Evolutionary conservation across 2,888 invertebrate genomes (phyloP), one percentile per base, ranked within the genome.

Genomic region (Deroplatys truncata): DNA sequence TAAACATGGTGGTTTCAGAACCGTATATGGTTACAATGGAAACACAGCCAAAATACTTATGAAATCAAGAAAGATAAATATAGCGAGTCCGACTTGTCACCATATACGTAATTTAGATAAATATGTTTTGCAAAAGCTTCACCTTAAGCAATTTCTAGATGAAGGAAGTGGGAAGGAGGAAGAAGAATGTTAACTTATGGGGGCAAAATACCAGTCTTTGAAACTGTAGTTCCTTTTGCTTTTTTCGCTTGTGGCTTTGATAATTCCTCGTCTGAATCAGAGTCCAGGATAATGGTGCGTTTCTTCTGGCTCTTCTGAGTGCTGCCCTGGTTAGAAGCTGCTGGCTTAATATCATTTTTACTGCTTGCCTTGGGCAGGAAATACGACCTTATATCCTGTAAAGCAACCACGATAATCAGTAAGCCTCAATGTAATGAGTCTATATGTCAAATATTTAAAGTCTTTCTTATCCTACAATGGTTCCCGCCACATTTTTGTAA

Each of bases 361-460:
- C 90, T 91, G 93, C 93, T 89, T 93, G 93, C 0, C 3, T 94
- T 93, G 56, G 92, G 91, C 89, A 92, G 92, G 91, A 96, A 96
- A 92, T 94, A 96, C 85, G 95, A 95, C 92, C 96, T 94, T 90
- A 96, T 96, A 93, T 96, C 96, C 96, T 96, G 91, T 1, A 28
- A 31, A 84, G 29, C 13, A 84, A 93, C 94, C 90, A 91, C 86
- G 25, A 89, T 84, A 84, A 13, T 43, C 13, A 43, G 1, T 13
- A 43, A 43, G 13, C 43, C 13, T 43, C 35, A 84, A 84, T 3
- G 84, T 9, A 49, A 49, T 13, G 9, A 49, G 9, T 9, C 1
- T 49, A 9, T 49, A 9, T 5, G 49, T 49, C 10, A 56, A 20
- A 72, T 20, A 72, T 43, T 10, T 72, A 72, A 0, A 72, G 56